Evolutionary conservation across 2,113 vertebrate genomes (phyloP).

Genomic region (Platysteira castanea): DNA sequence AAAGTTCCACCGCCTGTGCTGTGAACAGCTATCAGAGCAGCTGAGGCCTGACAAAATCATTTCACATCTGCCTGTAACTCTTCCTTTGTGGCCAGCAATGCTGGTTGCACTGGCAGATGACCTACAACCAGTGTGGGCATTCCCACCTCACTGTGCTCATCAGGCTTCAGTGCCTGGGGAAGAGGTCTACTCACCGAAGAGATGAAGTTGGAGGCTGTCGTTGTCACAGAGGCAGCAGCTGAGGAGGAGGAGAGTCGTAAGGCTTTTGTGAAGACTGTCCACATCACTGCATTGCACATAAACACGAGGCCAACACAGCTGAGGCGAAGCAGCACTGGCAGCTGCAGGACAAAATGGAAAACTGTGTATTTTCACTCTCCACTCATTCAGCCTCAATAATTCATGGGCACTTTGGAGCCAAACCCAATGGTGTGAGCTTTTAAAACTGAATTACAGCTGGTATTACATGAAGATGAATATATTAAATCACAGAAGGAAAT

Average conservation of each 20-base stretch:
- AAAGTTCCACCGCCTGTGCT: not conserved
- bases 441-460: not conserved
- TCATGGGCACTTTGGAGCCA: not conserved
- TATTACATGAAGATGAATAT: not conserved
- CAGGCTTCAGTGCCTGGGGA: not conserved
- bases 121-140: fast-evolving
- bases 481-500: not conserved
- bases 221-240: constrained; percentile 85
- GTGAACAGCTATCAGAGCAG: not conserved
- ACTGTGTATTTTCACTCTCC: fast-evolving
- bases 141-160: not conserved
- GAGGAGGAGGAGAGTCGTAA: constrained; percentile 90
- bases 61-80: not conserved
- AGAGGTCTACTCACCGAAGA: constrained; percentile 81
- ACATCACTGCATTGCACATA: constrained; percentile 87
- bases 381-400: not conserved
- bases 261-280: constrained; percentile 91
- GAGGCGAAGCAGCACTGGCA: constrained; percentile 74
- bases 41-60: not conserved
- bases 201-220: constrained; percentile 89
- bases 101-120: not conserved
- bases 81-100: fast-evolving
- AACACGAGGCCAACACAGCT: constrained; percentile 79
- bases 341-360: constrained; percentile 60
- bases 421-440: not conserved